phyloP scores from a whole-genome alignment of 2,113 vertebrate genomes.

The Carassius carassius region DNA sequence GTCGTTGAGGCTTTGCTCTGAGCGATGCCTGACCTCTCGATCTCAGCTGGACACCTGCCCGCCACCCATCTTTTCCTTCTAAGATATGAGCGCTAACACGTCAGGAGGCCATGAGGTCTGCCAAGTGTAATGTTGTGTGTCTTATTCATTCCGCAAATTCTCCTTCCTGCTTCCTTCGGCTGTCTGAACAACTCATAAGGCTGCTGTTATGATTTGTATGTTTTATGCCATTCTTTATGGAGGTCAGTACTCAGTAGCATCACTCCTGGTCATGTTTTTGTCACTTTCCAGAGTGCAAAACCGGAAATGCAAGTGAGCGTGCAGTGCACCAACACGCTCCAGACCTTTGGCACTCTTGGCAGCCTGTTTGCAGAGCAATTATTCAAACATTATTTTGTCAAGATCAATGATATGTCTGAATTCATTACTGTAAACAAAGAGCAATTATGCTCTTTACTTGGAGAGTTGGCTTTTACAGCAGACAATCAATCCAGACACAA shows the following conservation, averaged over 20 bases:
- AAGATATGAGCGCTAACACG: not conserved
- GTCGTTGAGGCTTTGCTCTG: slow-evolving; percentile 33
- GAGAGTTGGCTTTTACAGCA: slow-evolving; percentile 54
- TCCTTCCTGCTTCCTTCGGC: not conserved
- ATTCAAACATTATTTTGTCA: slow-evolving; percentile 52
- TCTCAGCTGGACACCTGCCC: slow-evolving; percentile 27
- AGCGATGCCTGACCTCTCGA: slow-evolving; percentile 36
- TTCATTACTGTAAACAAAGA: slow-evolving; percentile 60
- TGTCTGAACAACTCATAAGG: slow-evolving; percentile 1
- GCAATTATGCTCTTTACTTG: slow-evolving; percentile 58
- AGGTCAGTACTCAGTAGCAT: not conserved
- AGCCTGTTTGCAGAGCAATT: slow-evolving; percentile 13
- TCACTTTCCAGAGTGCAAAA: not conserved
- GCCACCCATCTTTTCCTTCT: slow-evolving; percentile 20
- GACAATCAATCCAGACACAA: slow-evolving; percentile 54
- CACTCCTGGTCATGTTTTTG: not conserved
- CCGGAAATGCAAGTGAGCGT: not conserved
- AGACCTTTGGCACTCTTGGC: not conserved
- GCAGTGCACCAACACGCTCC: not conserved
- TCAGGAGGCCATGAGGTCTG: not conserved
- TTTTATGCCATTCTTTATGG: not conserved
- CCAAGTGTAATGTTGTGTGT: not conserved
- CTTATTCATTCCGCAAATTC: not conserved
- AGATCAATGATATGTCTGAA: slow-evolving; percentile 59
- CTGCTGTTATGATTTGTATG: not conserved